phyloP scores from a whole-genome alignment of 2,888 invertebrate genomes.

The Corythucha ciliata region DNA sequence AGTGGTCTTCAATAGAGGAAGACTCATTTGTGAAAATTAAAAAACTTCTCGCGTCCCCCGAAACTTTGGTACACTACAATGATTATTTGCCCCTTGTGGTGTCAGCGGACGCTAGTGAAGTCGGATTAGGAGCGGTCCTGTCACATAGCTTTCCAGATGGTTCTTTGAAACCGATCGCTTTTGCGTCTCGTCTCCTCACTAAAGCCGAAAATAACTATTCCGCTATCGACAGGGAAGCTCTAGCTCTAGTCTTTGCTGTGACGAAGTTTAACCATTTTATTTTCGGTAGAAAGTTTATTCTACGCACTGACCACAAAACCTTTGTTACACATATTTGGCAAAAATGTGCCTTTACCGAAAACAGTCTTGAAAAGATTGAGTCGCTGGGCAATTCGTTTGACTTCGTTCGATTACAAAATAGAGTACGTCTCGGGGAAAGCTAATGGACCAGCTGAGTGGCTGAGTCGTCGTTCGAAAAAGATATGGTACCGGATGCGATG shows the following conservation, averaged over 20 bases:
- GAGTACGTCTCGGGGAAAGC: neutral
- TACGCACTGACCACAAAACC: slow-evolving; percentile 9
- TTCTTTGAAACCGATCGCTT: neutral
- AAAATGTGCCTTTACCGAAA: neutral
- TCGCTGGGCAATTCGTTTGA: slow-evolving; percentile 2
- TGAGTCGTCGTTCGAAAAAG: neutral
- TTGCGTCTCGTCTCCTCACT: neutral
- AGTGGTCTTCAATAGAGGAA: neutral
- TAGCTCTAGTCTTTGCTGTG: slow-evolving; percentile 5
- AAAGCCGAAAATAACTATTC: slow-evolving; percentile 1
- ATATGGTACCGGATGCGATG: neutral
- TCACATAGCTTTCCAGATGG: neutral
- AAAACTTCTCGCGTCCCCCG: neutral
- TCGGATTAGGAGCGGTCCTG: neutral
- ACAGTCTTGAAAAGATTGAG: neutral
- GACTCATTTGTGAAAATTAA: neutral
- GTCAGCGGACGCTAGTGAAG: neutral
- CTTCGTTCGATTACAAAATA: neutral
- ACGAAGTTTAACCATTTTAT: slow-evolving; percentile 3
- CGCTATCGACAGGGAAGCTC: slow-evolving; percentile 1
- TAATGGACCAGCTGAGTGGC: neutral
- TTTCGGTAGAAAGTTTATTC: neutral
- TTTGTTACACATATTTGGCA: neutral
- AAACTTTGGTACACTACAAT: slow-evolving; percentile 1
- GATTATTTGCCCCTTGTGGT: neutral